A percentile compares a stretch with the other conserved stretches of the same genome.
phyloP scores from a whole-genome alignment of 2,797 vertebrate genomes.

The Platyrinchus mystaceus region DNA sequence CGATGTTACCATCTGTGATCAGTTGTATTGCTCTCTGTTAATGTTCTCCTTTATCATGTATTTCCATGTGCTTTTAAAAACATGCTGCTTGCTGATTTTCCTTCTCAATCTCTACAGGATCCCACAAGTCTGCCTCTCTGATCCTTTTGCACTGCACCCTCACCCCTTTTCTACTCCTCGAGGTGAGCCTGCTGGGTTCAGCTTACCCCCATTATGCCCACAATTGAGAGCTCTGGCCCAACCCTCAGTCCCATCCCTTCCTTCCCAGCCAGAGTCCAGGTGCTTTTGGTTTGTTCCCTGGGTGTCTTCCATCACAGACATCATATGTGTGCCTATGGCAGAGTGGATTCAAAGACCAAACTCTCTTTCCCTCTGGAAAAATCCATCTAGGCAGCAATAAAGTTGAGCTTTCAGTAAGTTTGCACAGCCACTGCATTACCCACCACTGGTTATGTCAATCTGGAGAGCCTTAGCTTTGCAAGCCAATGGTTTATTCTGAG shows the following conservation, averaged over 20 bases:
- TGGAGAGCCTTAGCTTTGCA: neutral
- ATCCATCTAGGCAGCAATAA: neutral
- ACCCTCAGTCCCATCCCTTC: neutral
- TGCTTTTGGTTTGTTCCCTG: neutral
- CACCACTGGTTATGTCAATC: neutral
- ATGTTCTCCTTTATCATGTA: neutral
- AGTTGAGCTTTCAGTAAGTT: neutral
- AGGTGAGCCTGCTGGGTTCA: neutral
- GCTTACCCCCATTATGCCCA: neutral
- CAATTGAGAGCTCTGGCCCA: neutral
- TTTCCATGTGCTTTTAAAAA: neutral
- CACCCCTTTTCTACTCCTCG: neutral
- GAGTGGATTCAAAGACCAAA: neutral
- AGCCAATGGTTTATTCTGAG: neutral
- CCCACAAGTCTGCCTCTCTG: neutral
- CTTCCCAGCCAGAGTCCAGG: neutral
- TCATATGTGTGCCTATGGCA: fast-evolving
- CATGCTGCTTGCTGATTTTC: neutral
- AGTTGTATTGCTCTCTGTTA: neutral
- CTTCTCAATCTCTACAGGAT: neutral
- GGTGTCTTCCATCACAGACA: neutral
- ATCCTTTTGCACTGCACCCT: neutral
- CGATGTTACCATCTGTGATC: neutral
- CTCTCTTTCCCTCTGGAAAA: neutral
- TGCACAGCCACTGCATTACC: neutral